Conservation (phyloP, 2,888 invertebrate genomes). For the Drosophila vallismaia region DNA sequence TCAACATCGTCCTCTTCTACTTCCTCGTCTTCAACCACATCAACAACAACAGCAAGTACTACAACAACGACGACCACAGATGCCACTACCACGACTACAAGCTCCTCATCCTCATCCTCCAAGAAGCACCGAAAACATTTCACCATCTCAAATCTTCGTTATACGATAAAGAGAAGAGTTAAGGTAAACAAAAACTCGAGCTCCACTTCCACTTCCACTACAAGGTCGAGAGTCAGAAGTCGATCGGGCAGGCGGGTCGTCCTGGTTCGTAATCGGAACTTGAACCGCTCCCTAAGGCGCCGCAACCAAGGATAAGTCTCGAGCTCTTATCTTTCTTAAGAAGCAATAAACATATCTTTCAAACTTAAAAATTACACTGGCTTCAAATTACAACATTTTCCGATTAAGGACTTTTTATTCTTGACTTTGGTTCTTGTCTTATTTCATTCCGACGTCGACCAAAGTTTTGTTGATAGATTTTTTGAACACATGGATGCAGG, state of each 20-base stretch:
- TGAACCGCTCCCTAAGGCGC: neutral
- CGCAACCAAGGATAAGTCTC: conserved; percentile 4
- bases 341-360: conserved; percentile 13
- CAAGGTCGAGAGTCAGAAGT: neutral
- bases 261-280: neutral
- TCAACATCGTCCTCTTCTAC: neutral
- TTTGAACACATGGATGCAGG: too few species aligned
- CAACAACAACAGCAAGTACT: conserved; percentile 9
- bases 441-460: too few species aligned
- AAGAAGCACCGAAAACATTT: conserved; percentile 7
- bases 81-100: conserved; percentile 5
- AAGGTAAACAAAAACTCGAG: neutral
- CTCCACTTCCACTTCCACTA: conserved; percentile 3
- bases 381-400: too few species aligned
- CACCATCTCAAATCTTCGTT: conserved; percentile 1
- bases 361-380: neutral
- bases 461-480: too few species aligned
- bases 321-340: neutral
- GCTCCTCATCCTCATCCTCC: neutral
- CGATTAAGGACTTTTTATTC: too few species aligned
- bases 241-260: neutral
- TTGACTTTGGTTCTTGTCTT: too few species aligned
- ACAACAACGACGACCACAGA: neutral
- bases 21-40: neutral
- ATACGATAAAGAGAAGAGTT: neutral